These are phyloP conservation scores for Brachyptera risi DNA, from an alignment of 2,888 invertebrate species.

Conservation along the genomic window DNA sequence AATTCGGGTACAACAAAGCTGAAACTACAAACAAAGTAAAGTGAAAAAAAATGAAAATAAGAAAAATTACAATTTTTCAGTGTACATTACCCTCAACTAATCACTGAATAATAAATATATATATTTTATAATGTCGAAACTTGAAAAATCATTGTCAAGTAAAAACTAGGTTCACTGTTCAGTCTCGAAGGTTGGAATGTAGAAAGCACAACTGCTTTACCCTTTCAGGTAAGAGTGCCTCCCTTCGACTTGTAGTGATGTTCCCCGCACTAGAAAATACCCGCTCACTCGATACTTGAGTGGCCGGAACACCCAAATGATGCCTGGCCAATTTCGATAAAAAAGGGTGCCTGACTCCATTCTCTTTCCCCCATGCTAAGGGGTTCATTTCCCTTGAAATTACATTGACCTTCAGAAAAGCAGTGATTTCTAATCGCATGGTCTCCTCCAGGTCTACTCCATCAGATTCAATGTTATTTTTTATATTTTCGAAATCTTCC, in stretches of 20 bases:
- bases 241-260: conserved; percentile 7
- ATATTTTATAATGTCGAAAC: too few relatives aligned
- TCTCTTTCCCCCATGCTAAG: conserved; percentile 30
- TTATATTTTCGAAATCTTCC: neutral
- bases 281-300: conserved; percentile 17
- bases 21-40: too few relatives aligned
- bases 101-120: too few relatives aligned
- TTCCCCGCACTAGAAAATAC: conserved; percentile 28
- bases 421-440: neutral
- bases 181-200: conserved; percentile 9
- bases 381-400: conserved; percentile 34
- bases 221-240: neutral
- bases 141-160: too few relatives aligned
- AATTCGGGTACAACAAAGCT: too few relatives aligned
- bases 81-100: too few relatives aligned
- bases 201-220: conserved; percentile 9
- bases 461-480: neutral
- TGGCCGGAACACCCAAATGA: neutral
- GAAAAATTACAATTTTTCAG: too few relatives aligned
- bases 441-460: neutral
- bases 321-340: conserved; percentile 32
- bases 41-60: too few relatives aligned
- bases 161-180: too few relatives aligned
- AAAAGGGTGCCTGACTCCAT: conserved; percentile 36
- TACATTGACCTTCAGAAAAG: conserved; percentile 29